phyloP scores from a whole-genome alignment of 2,888 invertebrate genomes.

The Apotomis betuletana region DNA sequence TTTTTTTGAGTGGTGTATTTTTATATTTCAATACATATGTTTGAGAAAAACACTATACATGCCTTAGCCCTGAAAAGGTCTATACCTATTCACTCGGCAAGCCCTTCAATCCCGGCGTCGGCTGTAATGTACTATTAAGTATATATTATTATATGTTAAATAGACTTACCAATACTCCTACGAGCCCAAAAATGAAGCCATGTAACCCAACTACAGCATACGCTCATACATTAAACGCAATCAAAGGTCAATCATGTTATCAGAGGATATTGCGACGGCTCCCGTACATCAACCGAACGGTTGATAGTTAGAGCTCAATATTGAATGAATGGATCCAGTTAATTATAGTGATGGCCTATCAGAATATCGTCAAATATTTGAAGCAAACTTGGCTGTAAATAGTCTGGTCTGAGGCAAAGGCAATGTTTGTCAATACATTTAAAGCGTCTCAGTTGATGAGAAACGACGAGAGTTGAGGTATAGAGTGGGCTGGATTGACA shows the following conservation, averaged over 20 bases:
- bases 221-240: conserved; percentile 19
- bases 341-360: conserved; percentile 32
- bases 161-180: not conserved
- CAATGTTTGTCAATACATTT: conserved; percentile 17
- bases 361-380: conserved; percentile 36
- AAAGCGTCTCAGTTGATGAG: not conserved
- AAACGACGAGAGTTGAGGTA: not conserved
- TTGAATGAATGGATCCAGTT: not conserved
- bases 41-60: no score
- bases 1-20: no score
- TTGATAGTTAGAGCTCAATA: not conserved
- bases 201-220: conserved; percentile 14
- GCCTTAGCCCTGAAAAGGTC: no score
- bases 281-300: not conserved
- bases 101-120: no score
- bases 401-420: not conserved
- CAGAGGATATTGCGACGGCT: not conserved
- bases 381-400: conserved; percentile 1
- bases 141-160: no score
- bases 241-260: conserved; percentile 28
- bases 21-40: no score
- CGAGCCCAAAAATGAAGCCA: not conserved
- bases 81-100: no score
- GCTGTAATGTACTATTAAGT: no score
- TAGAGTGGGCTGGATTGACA: no score